A percentile compares a stretch with the other conserved stretches of the same genome.
Evolutionary conservation across 1,140 invertebrate species (phyloP).

Genomic region (Rhopalosiphum maidis): DNA sequence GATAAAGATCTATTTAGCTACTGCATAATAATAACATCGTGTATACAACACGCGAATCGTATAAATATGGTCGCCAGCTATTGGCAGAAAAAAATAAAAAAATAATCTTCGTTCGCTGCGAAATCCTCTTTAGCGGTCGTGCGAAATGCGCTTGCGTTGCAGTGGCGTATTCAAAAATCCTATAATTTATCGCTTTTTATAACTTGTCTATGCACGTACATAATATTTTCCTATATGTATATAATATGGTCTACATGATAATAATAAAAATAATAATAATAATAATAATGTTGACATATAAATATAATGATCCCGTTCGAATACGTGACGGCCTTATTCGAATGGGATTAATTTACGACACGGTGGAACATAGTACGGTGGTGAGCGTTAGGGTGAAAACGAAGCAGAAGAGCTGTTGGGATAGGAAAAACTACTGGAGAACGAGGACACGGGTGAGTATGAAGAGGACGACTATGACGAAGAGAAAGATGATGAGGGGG

Average conservation of each 20-base stretch:
- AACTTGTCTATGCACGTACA: not conserved
- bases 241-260: not conserved
- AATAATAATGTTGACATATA: not conserved
- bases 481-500: not conserved
- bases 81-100: not conserved
- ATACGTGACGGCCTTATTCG: conserved; percentile 37
- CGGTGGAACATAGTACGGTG: not conserved
- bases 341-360: conserved; percentile 31
- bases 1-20: conserved; percentile 46
- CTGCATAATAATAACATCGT: not conserved
- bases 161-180: not conserved
- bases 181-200: not conserved
- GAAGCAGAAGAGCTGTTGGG: not conserved
- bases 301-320: not conserved
- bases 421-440: not conserved
- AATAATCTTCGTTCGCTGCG: not conserved
- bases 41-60: conserved; percentile 2
- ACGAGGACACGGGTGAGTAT: not conserved
- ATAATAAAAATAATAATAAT: not conserved
- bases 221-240: not conserved
- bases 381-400: not conserved
- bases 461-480: not conserved
- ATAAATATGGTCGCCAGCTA: not conserved
- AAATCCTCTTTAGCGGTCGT: not conserved
- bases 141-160: not conserved